Conservation (phyloP, 2,113 vertebrate genomes). For the Poicephalus gulielmi region DNA sequence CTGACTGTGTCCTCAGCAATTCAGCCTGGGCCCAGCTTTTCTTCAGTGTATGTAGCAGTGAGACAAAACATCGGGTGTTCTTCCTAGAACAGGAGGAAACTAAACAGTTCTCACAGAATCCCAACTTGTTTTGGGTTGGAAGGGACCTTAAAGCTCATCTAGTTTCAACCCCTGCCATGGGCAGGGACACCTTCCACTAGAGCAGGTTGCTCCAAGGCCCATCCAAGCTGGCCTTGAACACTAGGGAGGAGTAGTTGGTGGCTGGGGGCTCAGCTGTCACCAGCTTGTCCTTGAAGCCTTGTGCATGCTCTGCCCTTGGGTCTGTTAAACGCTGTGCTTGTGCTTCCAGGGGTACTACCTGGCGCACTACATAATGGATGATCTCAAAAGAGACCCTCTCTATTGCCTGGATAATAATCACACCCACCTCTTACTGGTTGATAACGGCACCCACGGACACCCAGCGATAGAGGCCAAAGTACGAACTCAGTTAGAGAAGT, state of each 20-base stretch:
- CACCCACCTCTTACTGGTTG: conserved; percentile 79
- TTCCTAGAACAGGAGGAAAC: neutral
- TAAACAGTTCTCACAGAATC: neutral
- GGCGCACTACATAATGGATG: conserved; percentile 79
- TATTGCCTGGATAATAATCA: conserved; percentile 82
- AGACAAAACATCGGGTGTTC: rapidly evolving
- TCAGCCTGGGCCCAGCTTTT: neutral
- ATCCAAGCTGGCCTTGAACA: neutral
- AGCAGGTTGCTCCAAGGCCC: neutral
- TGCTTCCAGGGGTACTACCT: conserved; percentile 68
- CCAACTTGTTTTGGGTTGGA: neutral
- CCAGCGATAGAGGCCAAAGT: conserved; percentile 72
- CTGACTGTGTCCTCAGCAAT: neutral
- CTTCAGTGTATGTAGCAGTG: rapidly evolving
- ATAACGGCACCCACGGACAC: conserved; percentile 77
- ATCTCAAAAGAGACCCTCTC: conserved; percentile 77
- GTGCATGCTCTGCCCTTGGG: neutral
- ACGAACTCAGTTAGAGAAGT: conserved; percentile 79
- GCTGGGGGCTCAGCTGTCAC: neutral
- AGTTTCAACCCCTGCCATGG: neutral
- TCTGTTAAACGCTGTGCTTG: neutral
- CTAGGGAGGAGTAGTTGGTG: neutral
- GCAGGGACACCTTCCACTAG: neutral
- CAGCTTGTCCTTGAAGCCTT: neutral
- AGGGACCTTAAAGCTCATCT: neutral